Base-by-base conservation (phyloP, 2,888 invertebrate species). In the Cheilosia urbana region DNA sequence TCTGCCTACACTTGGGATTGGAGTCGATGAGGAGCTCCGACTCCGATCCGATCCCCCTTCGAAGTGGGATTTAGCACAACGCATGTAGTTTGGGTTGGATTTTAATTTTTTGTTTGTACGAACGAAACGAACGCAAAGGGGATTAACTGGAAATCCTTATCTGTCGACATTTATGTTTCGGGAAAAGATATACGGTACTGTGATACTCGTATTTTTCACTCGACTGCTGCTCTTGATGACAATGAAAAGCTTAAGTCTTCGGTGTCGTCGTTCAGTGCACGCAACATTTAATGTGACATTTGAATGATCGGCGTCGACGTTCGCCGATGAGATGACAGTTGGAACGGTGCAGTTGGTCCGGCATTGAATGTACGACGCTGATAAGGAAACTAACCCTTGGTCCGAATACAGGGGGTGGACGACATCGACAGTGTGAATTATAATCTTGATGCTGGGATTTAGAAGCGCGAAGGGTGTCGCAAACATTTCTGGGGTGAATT, bases 231-330 rank as follows among this genome's bases (percentile, higher is more conserved):
- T 63, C 47, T 72, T 57, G 73, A 72, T 83, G 87, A 77, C 75
- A 73, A 78, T 79, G 80, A 85, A 82, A 82, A 87, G 82, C 85
- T 87, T 87, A 79, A 85, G 72, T 77, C 76, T 62, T 77, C 42
- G 71, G 60, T 71, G 76, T 80, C 45, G 51, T 21, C 49, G 51
- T 21, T 49, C 69, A 68, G 58, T 82, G 84, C 77, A 87, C 75
- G 87, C 87, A 87, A 84, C 87, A 80, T 87, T 88, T 88, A 88
- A 88, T 88, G 87, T 84, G 88, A 85, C 88, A 88, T 87, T 87
- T 88, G 88, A 88, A 80, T 88, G 88, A 88, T 87, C 84, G 87
- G 68, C 77, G 79, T 81, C 72, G 84, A 77, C 87, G 76, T 76
- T 76, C 60, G 69, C 65, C 73, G 69, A 47, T 69, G 76, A 58